Base-by-base conservation (phyloP, 2,113 vertebrate species). In the Lipophrys pholis region DNA sequence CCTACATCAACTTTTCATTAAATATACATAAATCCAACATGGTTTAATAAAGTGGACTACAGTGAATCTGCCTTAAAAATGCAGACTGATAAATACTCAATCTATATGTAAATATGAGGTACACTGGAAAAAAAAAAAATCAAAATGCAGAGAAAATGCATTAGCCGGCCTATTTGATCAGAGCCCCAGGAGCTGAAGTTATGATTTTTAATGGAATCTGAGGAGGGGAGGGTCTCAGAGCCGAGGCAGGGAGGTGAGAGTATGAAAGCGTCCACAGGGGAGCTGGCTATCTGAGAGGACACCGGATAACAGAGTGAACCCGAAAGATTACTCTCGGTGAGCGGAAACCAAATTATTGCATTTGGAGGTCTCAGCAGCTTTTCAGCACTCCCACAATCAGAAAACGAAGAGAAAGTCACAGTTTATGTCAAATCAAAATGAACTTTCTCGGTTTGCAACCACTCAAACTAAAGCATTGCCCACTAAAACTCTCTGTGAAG, bases 81-180 rank as follows among this genome's bases (percentile, higher is more conserved):
- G 77, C 74, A 81, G 70, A 80, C 85, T 89, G 92, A 94, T 94
- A 94, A 94, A 93, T 93, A 93, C 88, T 93, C 94, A 92, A 94
- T 94, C 91, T 94, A 94, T 93, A 94, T 94, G 94, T 93, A 94
- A 94, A 94, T 94, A 94, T 30, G 80, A 78, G 85, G 85, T 83
- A 87, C 82, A 80, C 66, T 87, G 84, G 72, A 2, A 8, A 41
- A 65, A 87, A 85, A 30, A 30, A 30, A 30, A 79, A 78, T 80
- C 58, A 75, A 85, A 86, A 82, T 17, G 79, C 85, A 86, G 83
- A 69, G 74, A 91, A 92, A 93, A 90, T 83, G 84, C 86, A 93
- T 93, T 93, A 92, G 80, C 83, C 53, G 73, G 65, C 76, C 63
- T 82, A 83, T 93, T 91, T 93, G 89, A 94, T 93, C 91, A 90